Percentiles rank a stretch among this genome's conserved stretches.
Conservation (phyloP, 2,113 vertebrate species). For the Falcunculus frontatus region DNA sequence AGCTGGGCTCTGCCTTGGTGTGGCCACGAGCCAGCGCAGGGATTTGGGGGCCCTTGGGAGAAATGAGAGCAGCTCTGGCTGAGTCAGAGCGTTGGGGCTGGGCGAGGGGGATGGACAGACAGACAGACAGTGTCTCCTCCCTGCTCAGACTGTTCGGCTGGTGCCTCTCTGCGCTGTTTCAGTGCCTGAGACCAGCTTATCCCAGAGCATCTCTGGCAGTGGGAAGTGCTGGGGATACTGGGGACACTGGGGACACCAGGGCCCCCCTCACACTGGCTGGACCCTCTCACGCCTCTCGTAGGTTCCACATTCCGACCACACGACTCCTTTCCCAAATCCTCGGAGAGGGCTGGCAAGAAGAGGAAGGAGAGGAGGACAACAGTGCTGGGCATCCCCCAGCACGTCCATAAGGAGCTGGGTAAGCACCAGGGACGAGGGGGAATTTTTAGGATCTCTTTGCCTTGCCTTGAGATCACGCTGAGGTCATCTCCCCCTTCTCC, state of each 20-base stretch:
- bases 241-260: neutral
- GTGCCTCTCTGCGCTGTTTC: neutral
- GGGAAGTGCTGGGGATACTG: neutral
- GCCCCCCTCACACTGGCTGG: rapidly evolving
- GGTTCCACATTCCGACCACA: constrained; percentile 94
- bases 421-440: neutral
- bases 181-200: rapidly evolving
- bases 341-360: constrained; percentile 72
- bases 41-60: neutral
- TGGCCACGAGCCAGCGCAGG: rapidly evolving
- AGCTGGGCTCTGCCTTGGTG: neutral
- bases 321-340: constrained; percentile 81
- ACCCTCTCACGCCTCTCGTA: neutral
- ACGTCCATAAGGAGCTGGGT: constrained; percentile 94
- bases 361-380: constrained; percentile 85
- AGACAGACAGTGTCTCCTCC: neutral
- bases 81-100: neutral
- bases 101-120: neutral
- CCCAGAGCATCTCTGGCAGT: neutral
- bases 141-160: neutral
- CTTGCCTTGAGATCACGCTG: rapidly evolving
- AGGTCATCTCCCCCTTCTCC: neutral
- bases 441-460: neutral
- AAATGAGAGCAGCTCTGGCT: neutral
- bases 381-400: constrained; percentile 92